These are phyloP conservation scores for Drosophila elegans DNA, from an alignment of 1,140 invertebrate genomes.

Conservation along the genomic window DNA sequence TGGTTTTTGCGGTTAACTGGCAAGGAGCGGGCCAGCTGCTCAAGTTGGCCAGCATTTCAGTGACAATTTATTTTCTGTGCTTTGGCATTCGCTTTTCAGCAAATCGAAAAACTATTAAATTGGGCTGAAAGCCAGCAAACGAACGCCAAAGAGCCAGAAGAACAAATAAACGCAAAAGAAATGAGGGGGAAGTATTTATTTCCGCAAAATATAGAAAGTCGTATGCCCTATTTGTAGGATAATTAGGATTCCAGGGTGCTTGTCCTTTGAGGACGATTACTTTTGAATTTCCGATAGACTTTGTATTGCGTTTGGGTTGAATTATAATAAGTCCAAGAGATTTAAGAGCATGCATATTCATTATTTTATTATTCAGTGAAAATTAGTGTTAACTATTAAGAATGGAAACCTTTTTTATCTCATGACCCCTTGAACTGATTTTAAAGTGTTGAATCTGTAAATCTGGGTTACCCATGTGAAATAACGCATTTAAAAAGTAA, in stretches of 20 bases:
- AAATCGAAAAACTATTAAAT: conserved; percentile 84
- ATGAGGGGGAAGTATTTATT: conserved; percentile 10
- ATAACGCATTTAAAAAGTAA: no score
- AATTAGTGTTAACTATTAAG: no score
- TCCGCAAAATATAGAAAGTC: conserved; percentile 32
- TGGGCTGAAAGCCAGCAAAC: conserved; percentile 72
- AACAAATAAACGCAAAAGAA: conserved; percentile 30
- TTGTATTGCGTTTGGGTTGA: background rate
- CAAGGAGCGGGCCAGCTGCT: conserved; percentile 21
- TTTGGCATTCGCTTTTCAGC: conserved; percentile 78
- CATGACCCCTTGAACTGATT: background rate
- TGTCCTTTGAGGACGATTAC: background rate
- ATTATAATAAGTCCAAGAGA: no score
- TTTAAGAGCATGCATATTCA: no score
- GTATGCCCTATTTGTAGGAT: conserved; percentile 32
- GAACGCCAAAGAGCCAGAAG: conserved; percentile 31
- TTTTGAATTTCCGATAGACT: background rate
- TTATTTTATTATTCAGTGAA: no score
- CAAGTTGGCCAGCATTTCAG: conserved; percentile 72
- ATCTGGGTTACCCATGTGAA: background rate
- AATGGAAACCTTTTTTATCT: no score
- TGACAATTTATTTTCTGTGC: conserved; percentile 82
- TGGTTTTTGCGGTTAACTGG: conserved; percentile 36
- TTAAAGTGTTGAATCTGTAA: background rate
- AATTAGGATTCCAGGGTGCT: conserved; percentile 1